These are phyloP conservation scores for Stenoptilia bipunctidactyla DNA, from an alignment of 2,888 invertebrate genomes.

Conservation along the genomic window DNA sequence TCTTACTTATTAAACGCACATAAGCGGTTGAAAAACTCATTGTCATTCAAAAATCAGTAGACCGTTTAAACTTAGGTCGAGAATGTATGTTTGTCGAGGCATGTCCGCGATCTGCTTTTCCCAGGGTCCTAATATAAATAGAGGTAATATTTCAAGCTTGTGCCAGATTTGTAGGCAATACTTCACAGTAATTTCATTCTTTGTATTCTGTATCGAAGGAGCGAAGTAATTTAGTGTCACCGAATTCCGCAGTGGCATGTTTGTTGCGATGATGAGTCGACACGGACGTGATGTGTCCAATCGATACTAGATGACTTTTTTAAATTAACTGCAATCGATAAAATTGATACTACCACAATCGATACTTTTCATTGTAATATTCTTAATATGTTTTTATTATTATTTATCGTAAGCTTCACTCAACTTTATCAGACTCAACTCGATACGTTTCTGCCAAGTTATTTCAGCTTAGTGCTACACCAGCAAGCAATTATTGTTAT, in stretches of 20 bases:
- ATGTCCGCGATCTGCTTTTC: conserved; percentile 31
- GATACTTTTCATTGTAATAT: too few species aligned
- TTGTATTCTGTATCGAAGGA: conserved; percentile 37
- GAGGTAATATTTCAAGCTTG: conserved; percentile 41
- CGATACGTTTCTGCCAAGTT: too few species aligned
- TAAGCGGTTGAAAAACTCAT: conserved; percentile 18
- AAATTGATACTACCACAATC: too few species aligned
- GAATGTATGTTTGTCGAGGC: conserved; percentile 18
- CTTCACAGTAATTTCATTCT: conserved; percentile 34
- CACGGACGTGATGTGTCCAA: not conserved
- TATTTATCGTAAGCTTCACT: too few species aligned
- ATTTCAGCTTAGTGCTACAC: too few species aligned
- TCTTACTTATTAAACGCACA: conserved; percentile 2
- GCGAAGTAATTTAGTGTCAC: conserved; percentile 24
- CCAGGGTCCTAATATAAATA: conserved; percentile 40
- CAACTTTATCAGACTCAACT: too few species aligned
- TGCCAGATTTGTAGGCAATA: conserved; percentile 30
- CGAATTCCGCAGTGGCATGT: conserved; percentile 29
- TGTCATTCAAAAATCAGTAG: conserved; percentile 33
- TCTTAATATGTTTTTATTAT: too few species aligned
- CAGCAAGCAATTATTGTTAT: too few species aligned
- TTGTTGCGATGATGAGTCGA: conserved; percentile 26
- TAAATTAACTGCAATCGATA: too few species aligned
- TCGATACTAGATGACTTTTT: too few species aligned
- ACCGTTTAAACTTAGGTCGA: conserved; percentile 26